These are phyloP conservation scores for Scolopax bukidnonensis DNA, from an alignment of 2,797 vertebrate species.

Conservation along the genomic window DNA sequence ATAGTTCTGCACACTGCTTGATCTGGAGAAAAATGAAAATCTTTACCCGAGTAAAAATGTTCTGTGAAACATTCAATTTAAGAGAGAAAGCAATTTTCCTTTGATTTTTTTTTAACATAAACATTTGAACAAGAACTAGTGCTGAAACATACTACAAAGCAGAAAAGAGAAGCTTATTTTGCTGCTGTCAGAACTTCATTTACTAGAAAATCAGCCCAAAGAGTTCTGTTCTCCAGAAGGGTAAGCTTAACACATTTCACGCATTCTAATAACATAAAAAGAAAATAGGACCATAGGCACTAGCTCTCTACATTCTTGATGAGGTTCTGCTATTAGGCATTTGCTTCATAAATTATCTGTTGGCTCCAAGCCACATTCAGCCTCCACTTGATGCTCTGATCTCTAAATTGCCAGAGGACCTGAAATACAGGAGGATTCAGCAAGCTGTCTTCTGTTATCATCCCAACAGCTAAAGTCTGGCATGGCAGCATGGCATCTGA, in stretches of 20 bases:
- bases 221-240: not conserved
- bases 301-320: conserved; percentile 13
- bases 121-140: not conserved
- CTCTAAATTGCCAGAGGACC: conserved; percentile 32
- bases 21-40: not conserved
- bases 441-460: conserved; percentile 7
- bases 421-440: conserved; percentile 32
- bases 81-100: not conserved
- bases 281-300: not conserved
- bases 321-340: not conserved
- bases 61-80: not conserved
- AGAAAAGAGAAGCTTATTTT: not conserved
- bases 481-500: not conserved
- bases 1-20: not conserved
- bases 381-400: conserved; percentile 21
- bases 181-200: not conserved
- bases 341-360: conserved; percentile 46
- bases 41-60: not conserved
- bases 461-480: conserved; percentile 24
- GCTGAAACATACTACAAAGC: not conserved
- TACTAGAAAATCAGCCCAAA: not conserved
- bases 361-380: conserved; percentile 27
- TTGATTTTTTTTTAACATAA: not conserved
- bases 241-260: not conserved
- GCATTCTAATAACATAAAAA: conserved; percentile 18